Evolutionary conservation across 2,888 invertebrate species (phyloP).

Genomic region (Rhamphomyia laevipes): DNA sequence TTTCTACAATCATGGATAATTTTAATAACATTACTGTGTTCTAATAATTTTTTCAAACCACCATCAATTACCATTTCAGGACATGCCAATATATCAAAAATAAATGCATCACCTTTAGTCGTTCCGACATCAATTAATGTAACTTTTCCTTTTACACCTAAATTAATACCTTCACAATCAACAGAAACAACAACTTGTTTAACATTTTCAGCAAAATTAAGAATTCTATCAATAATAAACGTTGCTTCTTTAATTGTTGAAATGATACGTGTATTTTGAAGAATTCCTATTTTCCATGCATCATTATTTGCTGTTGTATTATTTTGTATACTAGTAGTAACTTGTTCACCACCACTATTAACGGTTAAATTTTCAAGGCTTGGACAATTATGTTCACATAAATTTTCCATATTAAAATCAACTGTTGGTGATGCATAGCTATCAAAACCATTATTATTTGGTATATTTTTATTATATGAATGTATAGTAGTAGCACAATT

Average conservation of each 20-base stretch:
- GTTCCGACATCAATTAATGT: slow-evolving; percentile 80
- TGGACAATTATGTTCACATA: slow-evolving; percentile 37
- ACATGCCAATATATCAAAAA: slow-evolving; percentile 79
- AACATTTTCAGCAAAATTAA: slow-evolving; percentile 41
- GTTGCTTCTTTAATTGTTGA: slow-evolving; percentile 67
- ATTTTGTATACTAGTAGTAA: slow-evolving; percentile 27
- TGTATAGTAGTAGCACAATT: slow-evolving; percentile 15
- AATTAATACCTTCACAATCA: slow-evolving; percentile 88
- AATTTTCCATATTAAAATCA: slow-evolving; percentile 35
- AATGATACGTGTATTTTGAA: slow-evolving; percentile 72
- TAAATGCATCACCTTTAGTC: slow-evolving; percentile 66
- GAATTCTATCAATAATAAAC: slow-evolving; percentile 61
- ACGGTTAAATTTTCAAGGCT: slow-evolving; percentile 55
- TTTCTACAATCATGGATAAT: slow-evolving; percentile 89
- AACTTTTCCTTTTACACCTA: slow-evolving; percentile 78
- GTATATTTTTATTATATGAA: slow-evolving; percentile 28
- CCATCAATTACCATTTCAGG: slow-evolving; percentile 66
- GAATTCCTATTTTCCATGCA: slow-evolving; percentile 67
- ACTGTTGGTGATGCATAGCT: slow-evolving; percentile 32
- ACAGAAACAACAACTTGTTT: slow-evolving; percentile 60
- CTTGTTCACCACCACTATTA: slow-evolving; percentile 41
- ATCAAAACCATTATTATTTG: slow-evolving; percentile 36
- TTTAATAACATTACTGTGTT: slow-evolving; percentile 71
- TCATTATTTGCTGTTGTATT: slow-evolving; percentile 42
- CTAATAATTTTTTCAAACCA: slow-evolving; percentile 67